Percentiles rank a stretch among this genome's conserved stretches.
phyloP scores from a whole-genome alignment of 2,888 invertebrate species.

The Trichogramma dendrolimi region DNA sequence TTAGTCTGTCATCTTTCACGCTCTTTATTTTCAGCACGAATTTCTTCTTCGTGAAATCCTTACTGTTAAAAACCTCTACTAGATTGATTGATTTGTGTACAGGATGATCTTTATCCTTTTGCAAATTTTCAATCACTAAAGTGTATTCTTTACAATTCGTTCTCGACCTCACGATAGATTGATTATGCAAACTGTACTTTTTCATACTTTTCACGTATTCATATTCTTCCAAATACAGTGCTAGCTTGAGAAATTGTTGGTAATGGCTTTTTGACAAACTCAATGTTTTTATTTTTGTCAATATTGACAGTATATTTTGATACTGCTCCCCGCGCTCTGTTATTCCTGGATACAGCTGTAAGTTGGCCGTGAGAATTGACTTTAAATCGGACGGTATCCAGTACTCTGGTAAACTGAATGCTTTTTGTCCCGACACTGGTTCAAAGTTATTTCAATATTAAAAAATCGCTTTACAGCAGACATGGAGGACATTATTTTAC shows the following conservation, averaged over 20 bases:
- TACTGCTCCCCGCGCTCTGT: not conserved
- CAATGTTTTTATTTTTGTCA: constrained; percentile 6
- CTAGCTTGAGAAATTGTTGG: constrained; percentile 15
- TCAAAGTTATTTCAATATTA: too few species aligned
- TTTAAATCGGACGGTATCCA: constrained; percentile 7
- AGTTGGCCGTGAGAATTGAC: not conserved
- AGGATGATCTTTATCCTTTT: constrained; percentile 6
- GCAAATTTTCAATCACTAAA: constrained; percentile 2
- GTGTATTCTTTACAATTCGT: not conserved
- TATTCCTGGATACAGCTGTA: not conserved
- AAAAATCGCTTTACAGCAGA: too few species aligned
- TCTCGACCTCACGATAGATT: not conserved
- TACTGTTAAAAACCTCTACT: not conserved
- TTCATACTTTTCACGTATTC: not conserved
- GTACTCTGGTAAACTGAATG: constrained; percentile 1
- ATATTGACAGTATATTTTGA: not conserved
- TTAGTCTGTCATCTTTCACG: not conserved
- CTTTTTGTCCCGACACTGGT: too few species aligned
- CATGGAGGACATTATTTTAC: too few species aligned
- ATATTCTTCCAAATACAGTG: constrained; percentile 13
- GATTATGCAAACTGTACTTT: not conserved
- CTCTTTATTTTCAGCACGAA: not conserved
- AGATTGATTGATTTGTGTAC: not conserved
- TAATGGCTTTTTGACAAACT: constrained; percentile 13
- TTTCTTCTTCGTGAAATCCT: not conserved